Evolutionary conservation across 2,888 invertebrate genomes (phyloP), one percentile per base, ranked within the genome.

Genomic region (Dioctria linearis): DNA sequence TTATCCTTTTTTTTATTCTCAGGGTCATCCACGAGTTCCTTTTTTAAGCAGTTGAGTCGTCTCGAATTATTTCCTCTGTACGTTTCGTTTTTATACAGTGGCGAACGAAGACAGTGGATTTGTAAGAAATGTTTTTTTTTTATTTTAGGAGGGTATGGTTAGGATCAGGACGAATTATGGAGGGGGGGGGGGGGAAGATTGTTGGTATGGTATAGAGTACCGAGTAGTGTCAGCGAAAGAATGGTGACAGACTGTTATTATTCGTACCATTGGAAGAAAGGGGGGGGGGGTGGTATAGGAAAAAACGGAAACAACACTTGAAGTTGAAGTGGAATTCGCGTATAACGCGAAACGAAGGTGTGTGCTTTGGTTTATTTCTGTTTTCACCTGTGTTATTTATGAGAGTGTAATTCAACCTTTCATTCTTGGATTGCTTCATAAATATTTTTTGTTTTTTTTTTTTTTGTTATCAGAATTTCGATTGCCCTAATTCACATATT

Each of bases 401-500:
- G 54, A 40, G 69, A 42, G 42, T 42, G 73, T 73, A 73, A 73
- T 73, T 73, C 73, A 73, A 73, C 73, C 73, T 73, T 73, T 73
- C 73, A 73, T 57, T 59, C 42, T 57, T 73, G 57, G 73, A 73
- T 73, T 73, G 59, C 73, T 73, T 73, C 73, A 73, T 73, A 73
- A 73, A 73, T 73, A 73, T 73, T 73, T 49, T 46, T n/a, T n/a
- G n/a, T n/a, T 25, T 25, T 25, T 25, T 25, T 25, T 0, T 25
- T 25, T 54, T 54, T n/a, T n/a, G 54, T 54, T 54, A 54, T 54
- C 6, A 4, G 54, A 54, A 54, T 54, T 54, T 49, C 69, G 69
- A 69, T 54, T 37, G 69, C 51, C 51, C 39, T 39, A 61, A 39
- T 61, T 61, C 4, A 61, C 4, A 61, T 61, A 25, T 39, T 61